phyloP scores from a whole-genome alignment of 2,797 vertebrate genomes.

The Xiphophorus birchmanni region DNA sequence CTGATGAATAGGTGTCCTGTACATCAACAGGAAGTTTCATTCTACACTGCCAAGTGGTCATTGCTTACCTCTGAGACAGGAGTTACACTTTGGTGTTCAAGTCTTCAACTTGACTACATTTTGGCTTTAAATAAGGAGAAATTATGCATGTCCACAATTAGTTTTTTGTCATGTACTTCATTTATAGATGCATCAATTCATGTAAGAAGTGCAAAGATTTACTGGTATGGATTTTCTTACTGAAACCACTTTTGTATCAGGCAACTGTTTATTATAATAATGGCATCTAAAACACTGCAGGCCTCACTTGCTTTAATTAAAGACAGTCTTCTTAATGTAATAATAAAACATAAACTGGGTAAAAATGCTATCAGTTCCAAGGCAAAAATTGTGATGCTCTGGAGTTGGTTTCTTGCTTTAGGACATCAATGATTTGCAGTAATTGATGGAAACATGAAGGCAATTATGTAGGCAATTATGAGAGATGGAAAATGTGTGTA shows the following conservation, averaged over 20 bases:
- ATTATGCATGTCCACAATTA: background rate
- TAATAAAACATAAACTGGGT: background rate
- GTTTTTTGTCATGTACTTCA: background rate
- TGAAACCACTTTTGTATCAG: background rate
- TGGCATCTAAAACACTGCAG: background rate
- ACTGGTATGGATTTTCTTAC: background rate
- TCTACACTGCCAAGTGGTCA: constrained; percentile 19
- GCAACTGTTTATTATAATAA: background rate
- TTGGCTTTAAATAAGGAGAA: background rate
- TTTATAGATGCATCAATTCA: background rate
- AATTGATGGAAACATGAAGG: background rate
- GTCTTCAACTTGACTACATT: background rate
- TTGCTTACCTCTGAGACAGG: constrained; percentile 8
- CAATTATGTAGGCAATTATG: background rate
- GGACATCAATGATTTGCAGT: background rate
- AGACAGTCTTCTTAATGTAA: background rate
- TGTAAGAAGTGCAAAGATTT: background rate
- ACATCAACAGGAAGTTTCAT: constrained; percentile 31
- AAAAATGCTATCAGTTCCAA: background rate
- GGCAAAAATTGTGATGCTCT: background rate
- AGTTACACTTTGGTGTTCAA: background rate
- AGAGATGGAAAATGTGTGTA: too few species aligned
- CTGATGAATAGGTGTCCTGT: constrained; percentile 21
- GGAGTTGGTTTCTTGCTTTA: background rate
- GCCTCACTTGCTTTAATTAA: background rate